Evolutionary conservation across 2,113 vertebrate species (phyloP).

Genomic region (Erinaceus europaeus): DNA sequence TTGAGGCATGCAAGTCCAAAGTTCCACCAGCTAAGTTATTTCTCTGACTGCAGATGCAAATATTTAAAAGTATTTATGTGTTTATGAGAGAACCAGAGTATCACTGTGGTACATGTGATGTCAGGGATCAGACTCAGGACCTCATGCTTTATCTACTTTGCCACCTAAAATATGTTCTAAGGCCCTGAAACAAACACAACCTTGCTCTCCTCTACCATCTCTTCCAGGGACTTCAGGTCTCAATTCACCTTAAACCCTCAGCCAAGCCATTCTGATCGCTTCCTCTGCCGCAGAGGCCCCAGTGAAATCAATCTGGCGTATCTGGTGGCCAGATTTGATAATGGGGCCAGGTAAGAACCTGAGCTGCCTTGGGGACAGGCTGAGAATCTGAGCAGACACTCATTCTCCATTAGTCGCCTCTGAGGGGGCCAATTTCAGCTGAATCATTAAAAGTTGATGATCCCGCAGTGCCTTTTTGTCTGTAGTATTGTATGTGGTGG

Average conservation of each 20-base stretch:
- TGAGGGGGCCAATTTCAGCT: background rate
- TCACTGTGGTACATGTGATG: too few relatives aligned
- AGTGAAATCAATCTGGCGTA: slow-evolving; percentile 3
- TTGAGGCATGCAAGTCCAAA: too few relatives aligned
- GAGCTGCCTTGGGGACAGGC: background rate
- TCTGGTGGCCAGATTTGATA: slow-evolving; percentile 29
- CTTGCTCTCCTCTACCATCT: background rate
- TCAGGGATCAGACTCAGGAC: too few relatives aligned
- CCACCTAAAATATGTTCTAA: background rate
- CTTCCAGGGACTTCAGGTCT: background rate
- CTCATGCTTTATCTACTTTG: too few relatives aligned
- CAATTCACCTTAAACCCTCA: background rate
- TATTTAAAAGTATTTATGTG: background rate
- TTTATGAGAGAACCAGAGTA: too few relatives aligned
- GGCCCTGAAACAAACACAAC: accelerated
- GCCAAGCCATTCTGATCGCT: background rate
- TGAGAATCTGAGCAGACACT: slow-evolving; percentile 32
- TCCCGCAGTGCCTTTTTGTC: slow-evolving; percentile 7
- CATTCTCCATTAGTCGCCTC: slow-evolving; percentile 13
- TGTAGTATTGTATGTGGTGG: background rate
- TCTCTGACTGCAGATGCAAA: too few relatives aligned
- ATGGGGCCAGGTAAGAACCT: background rate
- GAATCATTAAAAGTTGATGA: slow-evolving; percentile 59
- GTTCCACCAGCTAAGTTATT: too few relatives aligned
- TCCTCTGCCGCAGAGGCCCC: background rate